Base-by-base conservation (phyloP, 2,797 vertebrate genomes). In the Amniataba percoides region DNA sequence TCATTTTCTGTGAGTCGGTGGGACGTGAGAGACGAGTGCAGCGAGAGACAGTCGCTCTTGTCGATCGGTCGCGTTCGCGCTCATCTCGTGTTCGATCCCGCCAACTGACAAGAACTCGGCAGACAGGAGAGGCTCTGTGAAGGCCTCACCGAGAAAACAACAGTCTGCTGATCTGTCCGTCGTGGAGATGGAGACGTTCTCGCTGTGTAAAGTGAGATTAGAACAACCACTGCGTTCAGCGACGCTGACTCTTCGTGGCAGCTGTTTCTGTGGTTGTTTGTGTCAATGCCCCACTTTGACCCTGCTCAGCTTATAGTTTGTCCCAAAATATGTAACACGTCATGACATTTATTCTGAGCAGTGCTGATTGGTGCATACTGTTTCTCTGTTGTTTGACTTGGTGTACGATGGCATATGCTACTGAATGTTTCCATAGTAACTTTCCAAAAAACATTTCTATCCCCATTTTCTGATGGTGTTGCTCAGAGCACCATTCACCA, bases 41-140 rank as follows among this genome's bases (percentile, higher is more conserved):
- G 58, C 69, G 62, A 85, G 70, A 59, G 49, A 64, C 40, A 62
- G 56, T 56, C 40, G 43, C 76, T 74, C 65, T 77, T 69, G 78
- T 85, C 56, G 57, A 5, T 67, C 48, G 4, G 13, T 55, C 7
- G 2, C 19, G 13, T 78, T 48, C 3, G 9, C 43, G 49, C 25
- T 74, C 31, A 12, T 78, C 78, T 73, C 40, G 4, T 19, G 58
- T 19, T 5, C 5, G 34, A 25, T 8, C 39, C n/a, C 23, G n/a
- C 56, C 23, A 5, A 40, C 57, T 15, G 51, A n/a, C 78, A 65
- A 14, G 1, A 46, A 57, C 49, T 65, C 55, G 2, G 23, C 21
- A 21, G 14, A 18, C 9, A 56, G 12, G 36, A 21, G 19, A 21
- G 25, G 27, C 2, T 14, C 27, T 21, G 13, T 31, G 12, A 71